These are phyloP conservation scores for Protonemura montana DNA, from an alignment of 2,888 invertebrate species.

Conservation along the genomic window DNA sequence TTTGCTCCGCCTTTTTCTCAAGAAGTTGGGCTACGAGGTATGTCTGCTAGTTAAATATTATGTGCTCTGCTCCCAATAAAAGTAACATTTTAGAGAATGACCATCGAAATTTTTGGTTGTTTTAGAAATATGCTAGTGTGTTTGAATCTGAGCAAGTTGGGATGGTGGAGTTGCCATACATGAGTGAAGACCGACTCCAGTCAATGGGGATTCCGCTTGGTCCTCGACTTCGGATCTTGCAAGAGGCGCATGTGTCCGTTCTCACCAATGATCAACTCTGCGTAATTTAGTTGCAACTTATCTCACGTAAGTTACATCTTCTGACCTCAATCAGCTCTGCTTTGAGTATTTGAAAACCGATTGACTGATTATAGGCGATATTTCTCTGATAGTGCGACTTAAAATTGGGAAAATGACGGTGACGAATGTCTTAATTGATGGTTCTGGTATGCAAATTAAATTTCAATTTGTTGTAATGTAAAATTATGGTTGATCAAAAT, in stretches of 20 bases:
- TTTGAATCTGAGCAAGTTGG: slow-evolving; percentile 88
- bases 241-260: slow-evolving; percentile 78
- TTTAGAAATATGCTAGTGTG: slow-evolving; percentile 84
- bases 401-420: no score
- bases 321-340: no score
- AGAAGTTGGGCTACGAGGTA: slow-evolving; percentile 92
- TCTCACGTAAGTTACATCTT: background rate
- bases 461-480: no score
- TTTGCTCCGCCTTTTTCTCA: slow-evolving; percentile 84
- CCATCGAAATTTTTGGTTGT: slow-evolving; percentile 52
- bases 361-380: no score
- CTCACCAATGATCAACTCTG: slow-evolving; percentile 66
- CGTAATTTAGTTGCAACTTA: slow-evolving; percentile 54
- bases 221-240: slow-evolving; percentile 84
- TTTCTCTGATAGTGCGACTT: no score
- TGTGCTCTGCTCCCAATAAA: no score
- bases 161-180: slow-evolving; percentile 88
- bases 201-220: slow-evolving; percentile 92
- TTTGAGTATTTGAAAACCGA: no score
- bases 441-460: no score
- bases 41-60: slow-evolving; percentile 49
- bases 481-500: no score
- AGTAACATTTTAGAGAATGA: no score
- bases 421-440: no score
- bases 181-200: slow-evolving; percentile 86